phyloP scores from a whole-genome alignment of 2,113 vertebrate genomes.

The Odocoileus hemionus region DNA sequence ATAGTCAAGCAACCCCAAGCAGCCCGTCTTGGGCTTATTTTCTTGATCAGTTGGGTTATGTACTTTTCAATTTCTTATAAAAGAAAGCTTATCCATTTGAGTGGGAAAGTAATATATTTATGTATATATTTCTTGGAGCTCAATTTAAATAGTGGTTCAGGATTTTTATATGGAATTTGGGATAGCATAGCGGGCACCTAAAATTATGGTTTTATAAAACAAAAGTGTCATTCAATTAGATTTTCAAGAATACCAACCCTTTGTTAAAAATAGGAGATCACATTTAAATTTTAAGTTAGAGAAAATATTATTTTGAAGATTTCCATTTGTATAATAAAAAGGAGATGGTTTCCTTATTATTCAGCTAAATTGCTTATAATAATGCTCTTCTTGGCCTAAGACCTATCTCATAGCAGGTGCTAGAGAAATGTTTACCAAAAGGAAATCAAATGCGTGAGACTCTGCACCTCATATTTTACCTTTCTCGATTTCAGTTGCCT shows the following conservation, averaged over 20 bases:
- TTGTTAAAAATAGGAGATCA: not conserved
- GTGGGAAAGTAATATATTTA: not conserved
- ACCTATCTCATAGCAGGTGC: not conserved
- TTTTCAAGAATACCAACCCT: not conserved
- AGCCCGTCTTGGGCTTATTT: not conserved
- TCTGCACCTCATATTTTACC: not conserved
- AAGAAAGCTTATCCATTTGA: not conserved
- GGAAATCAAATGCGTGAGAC: not conserved
- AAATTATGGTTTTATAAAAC: not conserved
- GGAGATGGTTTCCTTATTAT: not conserved
- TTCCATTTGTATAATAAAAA: not conserved
- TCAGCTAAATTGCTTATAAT: not conserved
- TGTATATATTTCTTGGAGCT: not conserved
- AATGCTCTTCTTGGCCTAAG: not conserved
- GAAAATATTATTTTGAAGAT: not conserved
- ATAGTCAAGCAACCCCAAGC: not conserved
- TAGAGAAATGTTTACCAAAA: not conserved
- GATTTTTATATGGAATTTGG: not conserved
- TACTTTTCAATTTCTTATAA: not conserved
- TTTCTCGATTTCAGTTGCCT: not conserved
- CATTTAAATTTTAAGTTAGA: slow-evolving; percentile 23
- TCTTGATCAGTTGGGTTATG: not conserved
- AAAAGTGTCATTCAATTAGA: not conserved
- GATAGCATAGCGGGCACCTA: not conserved
- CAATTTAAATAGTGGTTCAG: slow-evolving; percentile 1